Base-by-base conservation (phyloP, 2,797 vertebrate species). In the Sebastes kiyomatsui region DNA sequence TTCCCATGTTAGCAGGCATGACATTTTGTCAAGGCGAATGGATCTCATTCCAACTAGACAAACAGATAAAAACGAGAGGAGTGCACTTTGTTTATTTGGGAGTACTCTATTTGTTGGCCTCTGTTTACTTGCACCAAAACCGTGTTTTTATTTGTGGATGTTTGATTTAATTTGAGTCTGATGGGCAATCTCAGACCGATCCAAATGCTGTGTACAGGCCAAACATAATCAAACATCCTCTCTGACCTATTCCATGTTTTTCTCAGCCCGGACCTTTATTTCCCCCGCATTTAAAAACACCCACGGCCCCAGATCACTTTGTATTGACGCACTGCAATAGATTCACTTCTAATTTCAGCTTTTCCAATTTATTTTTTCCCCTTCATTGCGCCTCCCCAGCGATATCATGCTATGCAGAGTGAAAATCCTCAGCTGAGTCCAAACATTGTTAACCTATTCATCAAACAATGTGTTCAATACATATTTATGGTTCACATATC, bases 401-500 rank as follows among this genome's bases (percentile, higher is more conserved):
- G 38, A 82, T 61, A 66, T 74, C 79, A 30, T 14, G 46, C 81
- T 6, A 30, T 27, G 59, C 72, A 18, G 32, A 27, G 55, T 35
- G 69, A 86, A 81, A 88, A 76, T 67, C 75, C 52, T 68, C 69
- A 52, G 64, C 66, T 18, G 59, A 61, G 61, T 75, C 83, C 66
- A 70, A 76, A 67, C 25, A 73, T 68, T 65, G 59, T 83, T 84
- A 84, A 81, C 54, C 73, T 80, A 87, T 90, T 85, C 79, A 88
- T 93, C 86, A 89, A 81, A 65, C 61, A 35, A 22, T 33, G 67
- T 60, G 86, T 78, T 94, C 88, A 90, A 88, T 91, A 82, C 73
- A 79, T 78, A 88, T 89, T 91, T 86, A 90, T 85, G 72, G 75
- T 80, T 84, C 91, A 91, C 92, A 90, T 87, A 93, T 94, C 91